These are phyloP conservation scores for Tympanoctomys barrerae DNA, from an alignment of 2,797 vertebrate genomes.

Conservation along the genomic window DNA sequence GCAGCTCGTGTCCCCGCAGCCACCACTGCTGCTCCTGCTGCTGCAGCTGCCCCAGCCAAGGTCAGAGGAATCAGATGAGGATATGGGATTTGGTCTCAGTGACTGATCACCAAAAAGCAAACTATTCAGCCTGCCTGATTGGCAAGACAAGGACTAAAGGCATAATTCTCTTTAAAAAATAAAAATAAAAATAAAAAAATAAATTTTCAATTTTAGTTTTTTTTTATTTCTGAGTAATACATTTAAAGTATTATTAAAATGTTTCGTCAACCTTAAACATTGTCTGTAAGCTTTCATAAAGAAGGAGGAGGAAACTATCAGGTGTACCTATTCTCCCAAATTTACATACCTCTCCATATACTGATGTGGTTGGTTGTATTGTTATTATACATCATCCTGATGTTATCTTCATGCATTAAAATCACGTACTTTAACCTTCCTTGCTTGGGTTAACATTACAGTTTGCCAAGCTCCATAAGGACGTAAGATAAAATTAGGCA, in stretches of 20 bases:
- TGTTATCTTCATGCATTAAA: constrained; percentile 54
- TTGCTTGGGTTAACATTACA: constrained; percentile 26
- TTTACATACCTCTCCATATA: background rate
- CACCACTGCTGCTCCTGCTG: too few relatives aligned
- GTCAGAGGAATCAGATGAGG: too few relatives aligned
- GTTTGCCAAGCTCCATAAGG: background rate
- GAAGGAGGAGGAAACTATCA: constrained; percentile 40
- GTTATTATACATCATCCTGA: constrained; percentile 52
- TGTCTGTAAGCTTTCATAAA: constrained; percentile 37
- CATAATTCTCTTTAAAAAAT: too few relatives aligned
- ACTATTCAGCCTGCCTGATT: too few relatives aligned
- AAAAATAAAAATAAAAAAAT: background rate
- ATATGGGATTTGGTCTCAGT: too few relatives aligned
- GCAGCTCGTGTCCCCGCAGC: too few relatives aligned
- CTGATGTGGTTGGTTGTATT: background rate
- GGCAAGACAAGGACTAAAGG: too few relatives aligned
- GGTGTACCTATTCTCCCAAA: constrained; percentile 15
- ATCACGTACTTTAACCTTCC: constrained; percentile 9
- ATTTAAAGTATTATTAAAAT: constrained; percentile 60
- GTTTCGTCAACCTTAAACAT: constrained; percentile 46
- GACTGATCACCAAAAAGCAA: too few relatives aligned
- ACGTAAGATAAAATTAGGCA: background rate
- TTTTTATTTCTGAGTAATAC: constrained; percentile 60
- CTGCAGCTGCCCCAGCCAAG: too few relatives aligned
- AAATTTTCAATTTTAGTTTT: constrained; percentile 52